phyloP scores from a whole-genome alignment of 2,888 invertebrate genomes.

The Pandemis heparana region DNA sequence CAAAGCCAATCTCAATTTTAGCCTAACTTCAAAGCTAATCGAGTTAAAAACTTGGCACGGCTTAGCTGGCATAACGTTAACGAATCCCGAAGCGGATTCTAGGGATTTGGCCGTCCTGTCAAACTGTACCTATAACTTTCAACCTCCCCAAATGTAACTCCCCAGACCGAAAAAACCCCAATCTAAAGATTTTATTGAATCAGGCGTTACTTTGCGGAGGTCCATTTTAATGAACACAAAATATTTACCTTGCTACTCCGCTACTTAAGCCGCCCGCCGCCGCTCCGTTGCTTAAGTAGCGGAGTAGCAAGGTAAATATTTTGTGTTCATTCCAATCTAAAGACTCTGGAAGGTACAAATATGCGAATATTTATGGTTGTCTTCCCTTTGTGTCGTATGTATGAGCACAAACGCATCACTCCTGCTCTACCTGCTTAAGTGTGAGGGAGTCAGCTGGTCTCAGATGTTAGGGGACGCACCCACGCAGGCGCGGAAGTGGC shows the following conservation, averaged over 20 bases:
- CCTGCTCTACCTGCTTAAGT: background rate
- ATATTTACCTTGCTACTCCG: no score
- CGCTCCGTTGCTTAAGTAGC: no score
- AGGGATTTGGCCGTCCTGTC: background rate
- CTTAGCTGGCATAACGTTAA: conserved; percentile 10
- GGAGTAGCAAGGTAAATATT: no score
- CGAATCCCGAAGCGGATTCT: background rate
- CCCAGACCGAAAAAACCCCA: background rate
- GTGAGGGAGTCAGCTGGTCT: conserved; percentile 3
- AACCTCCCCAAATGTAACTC: background rate
- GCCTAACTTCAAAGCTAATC: conserved; percentile 3
- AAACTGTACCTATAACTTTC: background rate
- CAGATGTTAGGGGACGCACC: conserved; percentile 19
- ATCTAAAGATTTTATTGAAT: no score
- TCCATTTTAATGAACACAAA: no score
- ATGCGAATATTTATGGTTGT: background rate
- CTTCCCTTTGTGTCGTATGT: background rate
- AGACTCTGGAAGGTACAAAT: background rate
- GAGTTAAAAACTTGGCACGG: conserved; percentile 24
- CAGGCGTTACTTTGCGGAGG: no score
- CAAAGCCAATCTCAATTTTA: conserved; percentile 19
- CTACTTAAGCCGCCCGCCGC: no score
- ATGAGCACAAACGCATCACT: conserved; percentile 6
- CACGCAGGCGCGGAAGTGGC: conserved; percentile 39
- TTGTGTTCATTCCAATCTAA: no score